Conservation (phyloP, 2,113 vertebrate genomes). For the Hypocryptadius cinnamomeus region DNA sequence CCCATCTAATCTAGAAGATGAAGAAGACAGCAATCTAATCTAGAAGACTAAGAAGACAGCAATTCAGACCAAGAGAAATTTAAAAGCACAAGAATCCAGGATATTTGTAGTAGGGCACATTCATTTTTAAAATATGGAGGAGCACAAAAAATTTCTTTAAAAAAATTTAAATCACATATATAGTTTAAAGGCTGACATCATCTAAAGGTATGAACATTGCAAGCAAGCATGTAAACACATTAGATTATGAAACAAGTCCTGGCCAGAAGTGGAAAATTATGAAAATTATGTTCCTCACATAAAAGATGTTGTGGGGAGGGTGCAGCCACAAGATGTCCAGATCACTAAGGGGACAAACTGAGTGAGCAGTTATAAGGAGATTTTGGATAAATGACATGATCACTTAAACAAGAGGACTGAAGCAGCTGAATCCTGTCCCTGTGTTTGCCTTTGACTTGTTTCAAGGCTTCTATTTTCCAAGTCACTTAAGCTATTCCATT, state of each 20-base stretch:
- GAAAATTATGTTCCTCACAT: background rate
- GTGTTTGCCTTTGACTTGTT: background rate
- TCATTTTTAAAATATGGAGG: background rate
- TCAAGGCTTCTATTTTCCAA: background rate
- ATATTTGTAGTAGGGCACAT: background rate
- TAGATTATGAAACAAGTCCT: background rate
- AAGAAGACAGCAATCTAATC: background rate
- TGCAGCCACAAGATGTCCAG: background rate
- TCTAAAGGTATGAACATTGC: background rate
- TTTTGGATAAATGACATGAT: background rate
- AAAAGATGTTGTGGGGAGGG: background rate
- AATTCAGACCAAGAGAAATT: background rate
- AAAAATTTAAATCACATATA: background rate
- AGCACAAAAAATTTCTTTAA: background rate
- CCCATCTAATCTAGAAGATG: background rate
- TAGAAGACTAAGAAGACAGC: background rate
- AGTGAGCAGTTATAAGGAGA: background rate
- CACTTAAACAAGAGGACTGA: background rate
- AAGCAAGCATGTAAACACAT: background rate
- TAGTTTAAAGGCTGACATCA: background rate
- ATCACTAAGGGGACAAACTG: background rate
- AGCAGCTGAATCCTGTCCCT: background rate
- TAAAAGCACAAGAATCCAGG: background rate
- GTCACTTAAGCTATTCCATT: background rate
- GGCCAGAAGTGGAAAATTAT: background rate